Percentiles rank a stretch among this genome's conserved stretches.
Evolutionary conservation across 2,113 vertebrate species (phyloP).

Genomic region (Hyaena hyaena): DNA sequence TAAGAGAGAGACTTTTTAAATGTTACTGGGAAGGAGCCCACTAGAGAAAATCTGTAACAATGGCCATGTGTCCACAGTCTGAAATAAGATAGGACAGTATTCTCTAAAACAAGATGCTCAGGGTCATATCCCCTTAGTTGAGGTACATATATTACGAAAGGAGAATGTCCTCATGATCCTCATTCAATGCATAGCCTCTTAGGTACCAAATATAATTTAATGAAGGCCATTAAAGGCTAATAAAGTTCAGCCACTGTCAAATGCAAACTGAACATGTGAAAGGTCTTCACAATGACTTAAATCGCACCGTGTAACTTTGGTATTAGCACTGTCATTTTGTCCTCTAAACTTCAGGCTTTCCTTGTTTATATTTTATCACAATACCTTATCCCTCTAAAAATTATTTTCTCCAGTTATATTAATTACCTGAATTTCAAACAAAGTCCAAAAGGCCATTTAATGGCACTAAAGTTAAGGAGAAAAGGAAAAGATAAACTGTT

Average conservation of each 20-base stretch:
- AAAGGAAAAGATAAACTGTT: slow-evolving; percentile 59
- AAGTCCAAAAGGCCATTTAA: slow-evolving; percentile 49
- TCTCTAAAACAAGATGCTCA: not conserved
- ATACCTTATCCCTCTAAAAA: slow-evolving; percentile 31
- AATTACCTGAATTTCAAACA: slow-evolving; percentile 61
- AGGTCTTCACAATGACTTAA: slow-evolving; percentile 65
- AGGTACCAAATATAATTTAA: slow-evolving; percentile 75
- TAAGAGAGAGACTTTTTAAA: not conserved
- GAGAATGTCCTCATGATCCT: not conserved
- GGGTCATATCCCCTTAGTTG: not conserved
- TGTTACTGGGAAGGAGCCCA: not conserved
- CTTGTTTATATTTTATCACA: slow-evolving; percentile 57
- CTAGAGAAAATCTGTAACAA: not conserved
- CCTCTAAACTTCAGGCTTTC: slow-evolving; percentile 59
- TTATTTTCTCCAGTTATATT: slow-evolving; percentile 49
- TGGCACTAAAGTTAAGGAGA: slow-evolving; percentile 57
- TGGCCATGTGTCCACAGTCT: not conserved
- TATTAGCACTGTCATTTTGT: slow-evolving; percentile 66
- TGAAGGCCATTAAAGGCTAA: slow-evolving; percentile 74
- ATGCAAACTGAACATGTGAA: slow-evolving; percentile 64
- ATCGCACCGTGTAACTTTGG: slow-evolving; percentile 43
- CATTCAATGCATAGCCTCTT: not conserved
- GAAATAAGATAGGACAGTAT: not conserved
- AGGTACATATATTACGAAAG: not conserved
- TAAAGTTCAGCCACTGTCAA: slow-evolving; percentile 79